Base-by-base conservation (phyloP, 1,140 invertebrate species). In the Drosophila pseudoobscura region DNA sequence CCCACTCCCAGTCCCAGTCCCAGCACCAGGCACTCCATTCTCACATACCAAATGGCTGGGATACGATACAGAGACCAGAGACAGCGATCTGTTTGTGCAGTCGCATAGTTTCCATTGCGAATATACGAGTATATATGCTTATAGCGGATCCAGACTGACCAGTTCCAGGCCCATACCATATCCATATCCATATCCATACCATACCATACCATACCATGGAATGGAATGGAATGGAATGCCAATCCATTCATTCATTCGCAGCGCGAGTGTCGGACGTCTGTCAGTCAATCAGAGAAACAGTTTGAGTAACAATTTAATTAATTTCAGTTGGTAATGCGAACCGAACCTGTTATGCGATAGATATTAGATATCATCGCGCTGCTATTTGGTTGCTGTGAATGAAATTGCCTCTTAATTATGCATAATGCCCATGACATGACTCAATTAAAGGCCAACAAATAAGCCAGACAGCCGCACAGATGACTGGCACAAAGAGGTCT, bases 281-380 rank as follows among this genome's bases (percentile, higher is more conserved):
- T 70, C 70, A 57, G 71, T 75, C 65, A 75, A 71, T 80, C 79
- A 71, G 53, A 66, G 54, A 78, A 45, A 39, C 63, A 47, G 74
- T 71, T 75, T 80, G 64, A 72, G 75, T 83, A 88, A 88, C 84
- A 83, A 88, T 88, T 90, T 90, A 82, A 90, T 90, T 87, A 90
- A 89, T 77, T 79, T 77, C 63, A 74, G 65, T 62, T 49, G 63
- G 78, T 82, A 89, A 89, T 88, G 66, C 58, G 77, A 84, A 68
- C 55, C 88, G 77, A 84, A 68, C 55, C 88, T 77, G 78, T 89
- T 76, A 75, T 69, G 75, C 35, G 11, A 31, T 52, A 62, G 76
- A 59, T 69, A 82, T 70, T 66, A 60, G 70, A 75, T 75, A 75
- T 76, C 64, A 75, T 53, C 41, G 53, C 26, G 31, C 31, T 31